phyloP scores from a whole-genome alignment of 1,140 invertebrate species.

The Zaprionus vittiger region DNA sequence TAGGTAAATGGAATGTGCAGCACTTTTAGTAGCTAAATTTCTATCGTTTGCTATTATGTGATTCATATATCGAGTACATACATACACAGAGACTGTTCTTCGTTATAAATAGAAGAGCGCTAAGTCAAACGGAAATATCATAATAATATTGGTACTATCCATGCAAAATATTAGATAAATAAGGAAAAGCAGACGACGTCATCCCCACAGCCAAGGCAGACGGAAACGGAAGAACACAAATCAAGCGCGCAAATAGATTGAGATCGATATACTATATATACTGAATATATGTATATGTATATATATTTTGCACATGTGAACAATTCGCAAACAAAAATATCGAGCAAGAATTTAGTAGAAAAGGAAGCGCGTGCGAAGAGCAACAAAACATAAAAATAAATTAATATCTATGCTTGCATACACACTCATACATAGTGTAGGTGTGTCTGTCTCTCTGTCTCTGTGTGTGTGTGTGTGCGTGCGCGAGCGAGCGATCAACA shows the following conservation, averaged over 20 bases:
- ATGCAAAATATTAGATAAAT: constrained; percentile 48
- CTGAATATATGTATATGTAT: constrained; percentile 19
- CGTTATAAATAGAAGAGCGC: constrained; percentile 72
- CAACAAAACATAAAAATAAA: constrained; percentile 59
- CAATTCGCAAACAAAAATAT: constrained; percentile 50
- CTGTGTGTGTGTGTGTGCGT: constrained; percentile 40
- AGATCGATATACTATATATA: constrained; percentile 28
- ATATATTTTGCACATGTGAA: constrained; percentile 63
- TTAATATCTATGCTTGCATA: constrained; percentile 38
- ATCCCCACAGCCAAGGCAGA: constrained; percentile 12
- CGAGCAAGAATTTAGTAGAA: constrained; percentile 32
- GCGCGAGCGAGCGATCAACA: constrained; percentile 68
- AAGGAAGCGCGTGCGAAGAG: constrained; percentile 58
- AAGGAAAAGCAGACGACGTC: constrained; percentile 40
- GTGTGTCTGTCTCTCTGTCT: constrained; percentile 9
- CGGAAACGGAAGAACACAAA: constrained; percentile 72
- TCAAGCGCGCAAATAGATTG: constrained; percentile 2
- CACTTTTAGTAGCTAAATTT: constrained; percentile 29
- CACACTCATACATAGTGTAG: constrained; percentile 7
- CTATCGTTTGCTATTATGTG: constrained; percentile 53
- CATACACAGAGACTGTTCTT: constrained; percentile 41
- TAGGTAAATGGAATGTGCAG: constrained; percentile 27
- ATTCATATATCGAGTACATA: constrained; percentile 53
- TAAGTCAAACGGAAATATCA: constrained; percentile 62
- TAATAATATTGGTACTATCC: constrained; percentile 65